A percentile compares a stretch with the other conserved stretches of the same genome.
phyloP scores from a whole-genome alignment of 2,888 invertebrate genomes.

The Heliconius ismenius region DNA sequence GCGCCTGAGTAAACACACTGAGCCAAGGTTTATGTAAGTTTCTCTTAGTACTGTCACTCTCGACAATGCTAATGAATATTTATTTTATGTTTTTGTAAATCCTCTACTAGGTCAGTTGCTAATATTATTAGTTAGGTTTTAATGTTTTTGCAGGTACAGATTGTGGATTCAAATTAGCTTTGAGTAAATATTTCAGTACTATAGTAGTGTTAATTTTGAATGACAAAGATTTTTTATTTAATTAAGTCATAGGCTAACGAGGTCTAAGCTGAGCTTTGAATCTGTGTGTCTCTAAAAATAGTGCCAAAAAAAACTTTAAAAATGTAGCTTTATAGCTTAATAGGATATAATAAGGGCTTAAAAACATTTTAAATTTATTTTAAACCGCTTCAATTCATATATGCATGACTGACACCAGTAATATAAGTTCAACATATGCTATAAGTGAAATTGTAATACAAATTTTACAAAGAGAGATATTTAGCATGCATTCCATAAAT shows the following conservation, averaged over 20 bases:
- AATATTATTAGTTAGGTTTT: neutral
- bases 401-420: too few species aligned
- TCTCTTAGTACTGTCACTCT: constrained; percentile 19
- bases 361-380: too few species aligned
- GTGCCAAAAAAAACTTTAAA: too few species aligned
- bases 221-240: neutral
- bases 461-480: neutral
- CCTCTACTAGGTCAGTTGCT: neutral
- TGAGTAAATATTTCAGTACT: neutral
- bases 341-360: too few species aligned
- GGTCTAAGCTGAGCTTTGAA: too few species aligned
- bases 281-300: too few species aligned
- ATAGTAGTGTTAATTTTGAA: neutral
- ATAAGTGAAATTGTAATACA: neutral
- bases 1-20: constrained; percentile 18
- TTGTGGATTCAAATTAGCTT: neutral
- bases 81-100: constrained; percentile 5
- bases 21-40: constrained; percentile 16
- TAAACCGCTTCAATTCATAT: too few species aligned
- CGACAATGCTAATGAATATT: constrained; percentile 17
- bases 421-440: too few species aligned
- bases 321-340: too few species aligned
- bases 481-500: neutral
- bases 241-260: too few species aligned
- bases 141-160: neutral